A percentile compares a stretch with the other conserved stretches of the same genome.
phyloP scores from a whole-genome alignment of 2,113 vertebrate species.

The Rallus limicola region DNA sequence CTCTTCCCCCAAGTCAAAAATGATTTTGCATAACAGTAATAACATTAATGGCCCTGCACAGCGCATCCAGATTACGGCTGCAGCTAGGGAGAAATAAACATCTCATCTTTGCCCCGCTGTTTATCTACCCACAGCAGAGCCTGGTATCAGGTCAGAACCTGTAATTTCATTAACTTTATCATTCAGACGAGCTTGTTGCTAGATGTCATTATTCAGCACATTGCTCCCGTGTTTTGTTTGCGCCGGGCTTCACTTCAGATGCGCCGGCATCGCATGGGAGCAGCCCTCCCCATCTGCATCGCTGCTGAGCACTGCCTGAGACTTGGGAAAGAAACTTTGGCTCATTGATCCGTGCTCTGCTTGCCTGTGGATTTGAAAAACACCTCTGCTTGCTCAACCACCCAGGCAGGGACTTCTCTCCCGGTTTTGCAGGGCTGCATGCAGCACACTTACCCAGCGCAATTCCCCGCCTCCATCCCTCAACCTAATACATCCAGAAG shows the following conservation, averaged over 20 bases:
- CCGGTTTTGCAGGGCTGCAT: not conserved
- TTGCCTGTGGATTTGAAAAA: not conserved
- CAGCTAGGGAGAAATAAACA: conserved; percentile 66
- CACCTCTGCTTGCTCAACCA: not conserved
- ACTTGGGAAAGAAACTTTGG: not conserved
- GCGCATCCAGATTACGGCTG: conserved; percentile 46
- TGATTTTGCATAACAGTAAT: conserved; percentile 64
- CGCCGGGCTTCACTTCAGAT: not conserved
- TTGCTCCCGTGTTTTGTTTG: conserved; percentile 29
- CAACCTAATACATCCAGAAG: not conserved
- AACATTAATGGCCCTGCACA: conserved; percentile 41
- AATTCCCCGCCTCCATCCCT: not conserved
- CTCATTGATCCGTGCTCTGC: not conserved
- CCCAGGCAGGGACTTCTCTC: not conserved
- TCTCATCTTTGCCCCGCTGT: conserved; percentile 69
- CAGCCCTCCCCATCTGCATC: not conserved
- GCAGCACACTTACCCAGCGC: not conserved
- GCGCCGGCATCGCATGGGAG: not conserved
- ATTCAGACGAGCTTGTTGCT: conserved; percentile 40
- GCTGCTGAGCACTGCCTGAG: accelerated
- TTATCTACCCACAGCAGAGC: conserved; percentile 69
- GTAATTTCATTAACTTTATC: conserved; percentile 75
- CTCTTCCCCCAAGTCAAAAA: conserved; percentile 28
- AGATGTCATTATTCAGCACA: conserved; percentile 63
- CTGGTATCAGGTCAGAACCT: conserved; percentile 66